Percentiles rank a stretch among this genome's conserved stretches.
These are phyloP conservation scores for Leucophenga varia DNA, from an alignment of 1,140 invertebrate genomes.

Conservation along the genomic window DNA sequence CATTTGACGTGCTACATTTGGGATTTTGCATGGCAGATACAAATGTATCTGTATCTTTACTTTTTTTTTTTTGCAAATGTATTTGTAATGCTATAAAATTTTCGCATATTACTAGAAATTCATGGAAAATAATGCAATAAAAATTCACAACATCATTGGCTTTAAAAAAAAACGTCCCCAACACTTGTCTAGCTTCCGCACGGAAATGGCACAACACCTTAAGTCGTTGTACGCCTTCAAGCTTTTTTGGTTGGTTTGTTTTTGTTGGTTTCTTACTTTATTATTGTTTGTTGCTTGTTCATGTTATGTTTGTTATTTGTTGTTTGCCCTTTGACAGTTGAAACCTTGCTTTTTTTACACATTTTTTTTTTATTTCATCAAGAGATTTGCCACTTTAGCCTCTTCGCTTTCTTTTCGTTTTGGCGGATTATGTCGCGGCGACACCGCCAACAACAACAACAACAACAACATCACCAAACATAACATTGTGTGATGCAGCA, in stretches of 20 bases:
- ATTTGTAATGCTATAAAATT: constrained; percentile 32
- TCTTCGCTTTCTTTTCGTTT: background rate
- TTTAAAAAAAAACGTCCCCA: too few species aligned
- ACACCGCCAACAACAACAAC: constrained; percentile 13
- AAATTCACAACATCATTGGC: constrained; percentile 48
- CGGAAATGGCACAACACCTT: too few species aligned
- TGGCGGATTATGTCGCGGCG: background rate
- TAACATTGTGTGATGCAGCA: constrained; percentile 15
- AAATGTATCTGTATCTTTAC: too few species aligned
- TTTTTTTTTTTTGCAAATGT: too few species aligned
- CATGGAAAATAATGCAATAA: constrained; percentile 54
- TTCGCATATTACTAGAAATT: constrained; percentile 49
- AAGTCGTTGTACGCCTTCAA: constrained; percentile 4
- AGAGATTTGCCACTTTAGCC: constrained; percentile 49
- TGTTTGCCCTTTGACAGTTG: background rate
- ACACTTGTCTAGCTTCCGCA: too few species aligned
- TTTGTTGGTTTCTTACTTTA: too few species aligned
- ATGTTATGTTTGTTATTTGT: too few species aligned
- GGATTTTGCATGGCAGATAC: too few species aligned
- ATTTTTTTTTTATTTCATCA: constrained; percentile 54
- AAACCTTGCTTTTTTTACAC: constrained; percentile 25
- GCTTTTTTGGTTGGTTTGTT: too few species aligned
- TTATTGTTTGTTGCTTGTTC: background rate
- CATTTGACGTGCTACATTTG: too few species aligned
- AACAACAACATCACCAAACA: background rate